Percentiles rank a stretch among this genome's conserved stretches.
These are phyloP conservation scores for Watsonalla binaria DNA, from an alignment of 2,888 invertebrate genomes.

Conservation along the genomic window DNA sequence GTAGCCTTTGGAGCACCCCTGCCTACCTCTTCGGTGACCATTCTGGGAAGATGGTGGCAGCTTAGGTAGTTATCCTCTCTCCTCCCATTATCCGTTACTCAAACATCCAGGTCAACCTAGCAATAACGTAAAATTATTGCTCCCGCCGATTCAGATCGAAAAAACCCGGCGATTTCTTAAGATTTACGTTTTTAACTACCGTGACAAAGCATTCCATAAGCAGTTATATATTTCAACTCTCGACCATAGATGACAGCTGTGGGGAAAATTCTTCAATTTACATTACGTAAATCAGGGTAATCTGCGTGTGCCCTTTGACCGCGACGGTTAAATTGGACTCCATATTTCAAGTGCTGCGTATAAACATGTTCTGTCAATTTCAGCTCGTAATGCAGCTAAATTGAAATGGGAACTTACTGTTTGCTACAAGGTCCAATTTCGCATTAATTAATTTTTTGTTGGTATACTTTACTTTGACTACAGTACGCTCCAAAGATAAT, in stretches of 20 bases:
- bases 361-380: background rate
- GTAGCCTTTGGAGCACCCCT: too few species aligned
- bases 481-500: too few species aligned
- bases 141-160: too few species aligned
- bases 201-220: background rate
- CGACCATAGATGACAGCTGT: background rate
- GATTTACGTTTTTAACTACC: background rate
- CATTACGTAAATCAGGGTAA: slow-evolving; percentile 1
- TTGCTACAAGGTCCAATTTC: background rate
- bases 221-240: background rate
- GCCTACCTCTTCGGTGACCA: too few species aligned
- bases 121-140: too few species aligned
- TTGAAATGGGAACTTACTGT: background rate
- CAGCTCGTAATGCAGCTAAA: background rate
- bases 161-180: too few species aligned
- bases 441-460: too few species aligned
- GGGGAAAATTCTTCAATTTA: slow-evolving; percentile 2
- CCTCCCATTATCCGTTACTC: too few species aligned
- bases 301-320: background rate
- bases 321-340: background rate
- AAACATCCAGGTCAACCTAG: too few species aligned
- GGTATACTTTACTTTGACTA: too few species aligned
- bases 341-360: background rate
- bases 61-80: too few species aligned
- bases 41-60: too few species aligned